Conservation (phyloP, 2,888 invertebrate species). For the Myathropa florea region DNA sequence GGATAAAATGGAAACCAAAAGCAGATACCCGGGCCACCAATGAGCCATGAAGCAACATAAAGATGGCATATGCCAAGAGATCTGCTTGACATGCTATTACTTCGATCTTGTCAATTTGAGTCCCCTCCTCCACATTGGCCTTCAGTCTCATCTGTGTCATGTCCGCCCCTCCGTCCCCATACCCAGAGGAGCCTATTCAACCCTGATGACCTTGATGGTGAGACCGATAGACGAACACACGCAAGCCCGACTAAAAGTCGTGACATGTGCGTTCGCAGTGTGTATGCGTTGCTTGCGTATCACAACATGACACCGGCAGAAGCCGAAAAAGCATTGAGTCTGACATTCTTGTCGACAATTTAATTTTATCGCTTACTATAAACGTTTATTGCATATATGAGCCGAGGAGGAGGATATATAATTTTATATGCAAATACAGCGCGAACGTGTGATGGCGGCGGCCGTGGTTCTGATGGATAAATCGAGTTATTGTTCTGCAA, state of each 20-base stretch:
- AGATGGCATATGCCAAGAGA: slow-evolving; percentile 26
- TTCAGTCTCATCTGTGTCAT: neutral
- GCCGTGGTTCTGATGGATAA: slow-evolving; percentile 23
- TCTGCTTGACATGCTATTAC: slow-evolving; percentile 43
- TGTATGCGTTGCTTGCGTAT: neutral
- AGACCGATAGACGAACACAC: slow-evolving; percentile 25
- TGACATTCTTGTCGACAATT: slow-evolving; percentile 62
- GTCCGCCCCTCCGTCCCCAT: neutral
- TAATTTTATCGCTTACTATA: slow-evolving; percentile 69
- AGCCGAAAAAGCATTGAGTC: slow-evolving; percentile 28
- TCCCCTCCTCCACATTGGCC: neutral
- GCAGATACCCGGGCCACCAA: neutral
- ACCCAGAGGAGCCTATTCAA: slow-evolving; percentile 3
- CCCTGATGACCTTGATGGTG: slow-evolving; percentile 59
- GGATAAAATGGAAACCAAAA: neutral
- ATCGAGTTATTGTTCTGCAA: slow-evolving; percentile 57
- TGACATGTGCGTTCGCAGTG: slow-evolving; percentile 27
- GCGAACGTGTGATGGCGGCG: neutral
- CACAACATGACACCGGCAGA: slow-evolving; percentile 17
- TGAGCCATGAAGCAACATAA: slow-evolving; percentile 16
- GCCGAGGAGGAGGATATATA: slow-evolving; percentile 38
- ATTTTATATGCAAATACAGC: slow-evolving; percentile 57
- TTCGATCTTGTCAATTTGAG: slow-evolving; percentile 32
- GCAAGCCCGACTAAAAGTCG: slow-evolving; percentile 27
- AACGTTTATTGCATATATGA: slow-evolving; percentile 64